Base-by-base conservation (phyloP, 2,797 vertebrate genomes). In the Taeniopygia guttata region DNA sequence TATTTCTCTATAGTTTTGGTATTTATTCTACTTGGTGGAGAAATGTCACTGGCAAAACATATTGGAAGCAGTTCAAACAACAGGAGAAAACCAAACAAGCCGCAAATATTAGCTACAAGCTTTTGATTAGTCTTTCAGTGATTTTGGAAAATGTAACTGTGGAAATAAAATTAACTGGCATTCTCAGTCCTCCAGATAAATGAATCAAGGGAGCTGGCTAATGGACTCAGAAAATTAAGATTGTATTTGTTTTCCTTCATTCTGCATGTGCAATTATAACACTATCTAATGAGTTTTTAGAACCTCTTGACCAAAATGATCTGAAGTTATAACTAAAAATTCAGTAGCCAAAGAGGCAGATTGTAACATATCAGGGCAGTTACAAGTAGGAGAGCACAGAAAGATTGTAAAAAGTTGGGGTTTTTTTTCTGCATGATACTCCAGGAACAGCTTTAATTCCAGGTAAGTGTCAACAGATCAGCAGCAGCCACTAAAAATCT, bases 21-120 rank as follows among this genome's bases (percentile, higher is more conserved):
- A 85, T 96, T 96, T 95, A 84, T 87, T 94, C 87, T 94, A 46
- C 66, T 62, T 80, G 27, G 26, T 85, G 72, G 84, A 90, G 90
- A 96, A 96, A 95, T 95, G 89, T 92, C 92, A 95, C 68, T 85
- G 91, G 93, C 84, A 95, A 87, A 75, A 91, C 73, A 38, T 62
- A 75, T 30, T 95, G 89, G 89, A 96, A 93, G 62, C 72, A 75
- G 84, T 93, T 96, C 95, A 96, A 92, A 95, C 88, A 95, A 89
- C 40, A 58, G 72, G 54, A 95, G 90, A 89, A 96, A 95, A 94
- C 93, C 90, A 95, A 96, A 93, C 84, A 95, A 94, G 88, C 87
- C 0, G 0, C 92, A 93, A 87, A 92, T 96, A 96, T 93, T 95
- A 96, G 89, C 92, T 93, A 89, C 78, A 89, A 91, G 90, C 78